Evolutionary conservation across 92 coral and sea anemone genomes (phyloP), one percentile per base, ranked within the genome.

Genomic region (Porites divaricata): DNA sequence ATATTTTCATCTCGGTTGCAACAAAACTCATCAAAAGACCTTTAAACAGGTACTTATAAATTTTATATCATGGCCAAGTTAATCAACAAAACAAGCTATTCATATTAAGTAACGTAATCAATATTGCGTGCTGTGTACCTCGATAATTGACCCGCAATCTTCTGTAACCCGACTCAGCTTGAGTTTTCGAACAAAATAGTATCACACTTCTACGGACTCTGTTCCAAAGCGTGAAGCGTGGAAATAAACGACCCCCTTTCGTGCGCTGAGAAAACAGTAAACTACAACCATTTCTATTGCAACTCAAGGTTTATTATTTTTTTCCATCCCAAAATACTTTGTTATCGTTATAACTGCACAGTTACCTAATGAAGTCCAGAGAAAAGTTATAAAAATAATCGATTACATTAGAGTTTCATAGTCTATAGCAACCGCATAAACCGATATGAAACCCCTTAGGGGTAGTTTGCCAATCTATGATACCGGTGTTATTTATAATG

Each of bases 281-380:
- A 67, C 23, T 23, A 48, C 56, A 26, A 24, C 54, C 7, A 26
- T 58, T 53, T 71, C 76, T 52, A 35, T 41, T 70, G 65, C 85
- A 82, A 82, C 65, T 82, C 79, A 63, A 61, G 63, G 78, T 82
- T 82, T 81, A 21, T 58, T 35, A 35, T 35, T 35, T 35, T 82
- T 82, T 80, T 72, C 86, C 79, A 62, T 72, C 86, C 86, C 79
- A 82, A 82, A 82, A 81, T 81, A 81, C 63, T 73, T 63, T 72
- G 62, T 82, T 69, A 56, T 72, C 79, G 86, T 72, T 82, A 45
- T 72, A 54, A 72, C 69, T 76, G 63, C 59, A 80, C 35, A 22
- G 35, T 48, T 63, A 59, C 72, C 67, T 72, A 72, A 82, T 56
- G 70, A 72, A 51, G 58, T 82, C 79, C 64, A 15, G 72, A 21